phyloP scores from a whole-genome alignment of 2,113 vertebrate species.

The Pica pica region DNA sequence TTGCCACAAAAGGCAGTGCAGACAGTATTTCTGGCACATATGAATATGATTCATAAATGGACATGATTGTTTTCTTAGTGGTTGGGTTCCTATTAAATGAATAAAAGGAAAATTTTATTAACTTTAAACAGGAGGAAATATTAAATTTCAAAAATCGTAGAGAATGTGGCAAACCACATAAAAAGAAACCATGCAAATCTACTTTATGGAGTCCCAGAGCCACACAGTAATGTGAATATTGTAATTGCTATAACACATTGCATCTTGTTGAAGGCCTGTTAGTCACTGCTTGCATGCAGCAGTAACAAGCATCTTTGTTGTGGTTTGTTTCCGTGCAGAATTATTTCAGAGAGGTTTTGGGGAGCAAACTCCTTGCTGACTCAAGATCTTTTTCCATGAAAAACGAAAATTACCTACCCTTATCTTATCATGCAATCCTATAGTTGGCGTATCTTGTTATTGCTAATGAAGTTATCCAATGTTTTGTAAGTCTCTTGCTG shows the following conservation, averaged over 20 bases:
- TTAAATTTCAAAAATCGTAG: not conserved
- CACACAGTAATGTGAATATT: not conserved
- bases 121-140: not conserved
- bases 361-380: not conserved
- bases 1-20: not conserved
- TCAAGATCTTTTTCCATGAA: not conserved
- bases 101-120: not conserved
- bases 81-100: not conserved
- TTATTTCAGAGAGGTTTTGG: not conserved
- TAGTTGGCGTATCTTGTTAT: conserved; percentile 6
- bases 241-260: not conserved
- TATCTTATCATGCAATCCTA: not conserved
- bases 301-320: not conserved
- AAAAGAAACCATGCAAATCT: not conserved
- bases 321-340: not conserved
- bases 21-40: not conserved
- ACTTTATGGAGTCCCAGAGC: not conserved
- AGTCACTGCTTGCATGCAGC: not conserved
- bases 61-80: not conserved
- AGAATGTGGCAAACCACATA: not conserved
- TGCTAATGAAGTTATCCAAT: not conserved
- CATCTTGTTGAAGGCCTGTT: not conserved
- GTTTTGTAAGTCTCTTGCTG: conserved; percentile 7
- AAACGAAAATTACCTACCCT: conserved; percentile 1
- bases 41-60: not conserved